Percentiles rank a stretch among this genome's conserved stretches.
phyloP scores from a whole-genome alignment of 2,888 invertebrate genomes.

The Philereme vetulata region DNA sequence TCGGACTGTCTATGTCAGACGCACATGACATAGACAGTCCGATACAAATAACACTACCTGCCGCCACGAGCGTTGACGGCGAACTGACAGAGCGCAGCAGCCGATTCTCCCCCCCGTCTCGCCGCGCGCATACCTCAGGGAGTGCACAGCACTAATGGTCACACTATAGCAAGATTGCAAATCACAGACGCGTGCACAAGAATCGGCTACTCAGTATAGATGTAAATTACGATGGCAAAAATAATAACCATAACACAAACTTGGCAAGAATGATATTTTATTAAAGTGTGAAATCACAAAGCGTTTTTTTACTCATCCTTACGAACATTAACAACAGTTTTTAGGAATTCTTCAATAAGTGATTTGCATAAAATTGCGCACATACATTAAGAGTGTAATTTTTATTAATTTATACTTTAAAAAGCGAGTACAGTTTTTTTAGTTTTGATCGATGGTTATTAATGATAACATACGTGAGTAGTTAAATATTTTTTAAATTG shows the following conservation, averaged over 20 bases:
- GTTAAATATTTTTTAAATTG: slow-evolving; percentile 33
- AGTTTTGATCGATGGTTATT: slow-evolving; percentile 30
- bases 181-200: slow-evolving; percentile 76
- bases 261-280: slow-evolving; percentile 37
- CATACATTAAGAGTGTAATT: not conserved
- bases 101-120: too few species aligned
- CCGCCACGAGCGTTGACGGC: too few species aligned
- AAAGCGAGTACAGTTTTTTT: slow-evolving; percentile 18
- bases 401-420: slow-evolving; percentile 4
- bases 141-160: too few species aligned
- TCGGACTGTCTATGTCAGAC: too few species aligned
- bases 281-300: slow-evolving; percentile 25
- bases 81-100: too few species aligned
- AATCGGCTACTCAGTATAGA: slow-evolving; percentile 40
- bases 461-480: slow-evolving; percentile 23
- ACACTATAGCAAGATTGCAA: slow-evolving; percentile 75
- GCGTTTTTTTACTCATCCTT: slow-evolving; percentile 13
- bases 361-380: slow-evolving; percentile 16
- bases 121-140: too few species aligned
- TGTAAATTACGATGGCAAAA: slow-evolving; percentile 22
- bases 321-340: slow-evolving; percentile 20
- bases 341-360: slow-evolving; percentile 4
- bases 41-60: too few species aligned
- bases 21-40: too few species aligned
- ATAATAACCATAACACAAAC: slow-evolving; percentile 33